Conservation (phyloP, 2,113 vertebrate species). For the Sturnira hondurensis region DNA sequence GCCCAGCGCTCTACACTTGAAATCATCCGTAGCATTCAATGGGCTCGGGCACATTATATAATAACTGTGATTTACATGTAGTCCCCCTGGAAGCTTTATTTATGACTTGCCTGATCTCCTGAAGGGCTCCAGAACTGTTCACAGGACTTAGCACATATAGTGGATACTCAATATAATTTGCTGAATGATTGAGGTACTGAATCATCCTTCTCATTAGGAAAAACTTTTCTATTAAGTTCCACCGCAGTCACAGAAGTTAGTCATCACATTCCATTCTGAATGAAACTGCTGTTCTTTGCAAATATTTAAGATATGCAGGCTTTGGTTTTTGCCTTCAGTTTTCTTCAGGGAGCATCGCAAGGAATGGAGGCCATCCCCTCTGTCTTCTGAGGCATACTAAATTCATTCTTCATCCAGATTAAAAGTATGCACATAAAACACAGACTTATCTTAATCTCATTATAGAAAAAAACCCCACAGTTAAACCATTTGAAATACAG, state of each 20-base stretch:
- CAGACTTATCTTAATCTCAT: slow-evolving; percentile 17
- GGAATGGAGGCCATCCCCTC: neutral
- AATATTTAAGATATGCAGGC: neutral
- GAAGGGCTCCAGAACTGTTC: neutral
- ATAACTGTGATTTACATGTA: neutral
- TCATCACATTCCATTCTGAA: slow-evolving; percentile 16
- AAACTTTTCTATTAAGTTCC: slow-evolving; percentile 25
- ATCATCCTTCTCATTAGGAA: neutral
- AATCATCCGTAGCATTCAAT: neutral
- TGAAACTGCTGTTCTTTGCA: slow-evolving; percentile 27
- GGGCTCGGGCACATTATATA: neutral
- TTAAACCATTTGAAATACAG: neutral
- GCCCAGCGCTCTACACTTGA: neutral
- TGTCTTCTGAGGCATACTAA: neutral
- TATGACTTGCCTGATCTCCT: neutral
- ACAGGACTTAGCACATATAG: neutral
- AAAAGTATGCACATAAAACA: neutral
- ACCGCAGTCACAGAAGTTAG: neutral
- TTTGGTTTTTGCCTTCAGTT: neutral
- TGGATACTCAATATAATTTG: neutral
- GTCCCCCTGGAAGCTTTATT: neutral
- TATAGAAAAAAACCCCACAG: neutral
- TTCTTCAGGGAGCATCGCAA: neutral
- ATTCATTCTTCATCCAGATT: neutral
- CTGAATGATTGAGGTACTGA: slow-evolving; percentile 2